Conservation (phyloP, 2,113 vertebrate genomes). For the Gallinago undulata region DNA sequence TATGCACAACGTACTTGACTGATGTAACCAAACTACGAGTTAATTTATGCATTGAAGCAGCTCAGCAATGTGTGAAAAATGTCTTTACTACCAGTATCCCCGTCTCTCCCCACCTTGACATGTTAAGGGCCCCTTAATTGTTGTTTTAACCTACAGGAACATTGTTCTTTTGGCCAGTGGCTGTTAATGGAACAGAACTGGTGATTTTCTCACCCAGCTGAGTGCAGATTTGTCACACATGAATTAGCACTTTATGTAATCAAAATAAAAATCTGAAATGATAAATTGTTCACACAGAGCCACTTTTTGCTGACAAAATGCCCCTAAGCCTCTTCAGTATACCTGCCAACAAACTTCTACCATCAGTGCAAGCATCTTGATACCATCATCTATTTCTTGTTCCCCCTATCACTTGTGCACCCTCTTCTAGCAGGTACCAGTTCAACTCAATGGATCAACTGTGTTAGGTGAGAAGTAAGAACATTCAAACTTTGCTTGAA, state of each 20-base stretch:
- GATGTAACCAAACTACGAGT: conserved; percentile 10
- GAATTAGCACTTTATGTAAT: conserved; percentile 68
- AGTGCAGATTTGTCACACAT: conserved; percentile 60
- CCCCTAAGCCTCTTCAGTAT: not conserved
- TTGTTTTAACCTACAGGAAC: conserved; percentile 76
- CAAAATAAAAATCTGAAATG: conserved; percentile 59
- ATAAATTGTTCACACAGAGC: conserved; percentile 65
- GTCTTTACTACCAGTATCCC: conserved; percentile 35
- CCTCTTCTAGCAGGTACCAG: not conserved
- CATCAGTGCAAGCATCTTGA: not conserved
- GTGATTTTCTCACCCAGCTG: conserved; percentile 68
- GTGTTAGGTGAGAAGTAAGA: not conserved
- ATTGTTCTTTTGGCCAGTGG: conserved; percentile 72
- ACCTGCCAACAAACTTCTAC: not conserved
- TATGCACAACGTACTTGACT: conserved; percentile 9
- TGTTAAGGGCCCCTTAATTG: conserved; percentile 71
- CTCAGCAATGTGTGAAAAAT: conserved; percentile 72
- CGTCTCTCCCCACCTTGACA: not conserved
- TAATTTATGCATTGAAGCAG: conserved; percentile 57
- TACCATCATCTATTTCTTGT: not conserved
- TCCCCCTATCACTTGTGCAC: not conserved
- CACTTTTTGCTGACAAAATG: conserved; percentile 34
- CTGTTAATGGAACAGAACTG: conserved; percentile 67
- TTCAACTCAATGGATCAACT: not conserved
- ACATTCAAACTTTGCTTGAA: not conserved